Percentiles rank a stretch among this genome's conserved stretches.
Conservation (phyloP, 2,113 vertebrate species). For the Chaenogobius annularis region DNA sequence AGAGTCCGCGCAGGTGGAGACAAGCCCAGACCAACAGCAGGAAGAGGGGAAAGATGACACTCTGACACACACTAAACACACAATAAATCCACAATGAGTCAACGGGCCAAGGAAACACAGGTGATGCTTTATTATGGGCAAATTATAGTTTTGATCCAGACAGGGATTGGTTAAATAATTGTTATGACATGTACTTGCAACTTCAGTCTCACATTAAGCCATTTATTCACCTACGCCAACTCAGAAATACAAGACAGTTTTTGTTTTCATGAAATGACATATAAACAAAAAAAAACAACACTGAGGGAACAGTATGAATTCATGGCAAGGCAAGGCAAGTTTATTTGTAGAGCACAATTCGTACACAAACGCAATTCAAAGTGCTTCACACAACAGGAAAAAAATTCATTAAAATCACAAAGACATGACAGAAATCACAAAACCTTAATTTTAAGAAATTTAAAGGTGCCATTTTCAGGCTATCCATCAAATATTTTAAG, state of each 20-base stretch:
- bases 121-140: background rate
- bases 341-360: too few relatives aligned
- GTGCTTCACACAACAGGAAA: too few relatives aligned
- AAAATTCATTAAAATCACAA: too few relatives aligned
- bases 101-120: slow-evolving; percentile 15
- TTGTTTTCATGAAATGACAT: too few relatives aligned
- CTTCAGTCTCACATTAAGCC: background rate
- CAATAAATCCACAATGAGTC: slow-evolving; percentile 11
- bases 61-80: slow-evolving; percentile 14
- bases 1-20: slow-evolving; percentile 43
- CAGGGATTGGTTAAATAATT: background rate
- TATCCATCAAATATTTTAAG: too few relatives aligned
- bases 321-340: too few relatives aligned
- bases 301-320: too few relatives aligned
- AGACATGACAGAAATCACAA: too few relatives aligned
- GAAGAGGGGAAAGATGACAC: slow-evolving; percentile 49
- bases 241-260: background rate
- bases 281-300: too few relatives aligned
- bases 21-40: slow-evolving; percentile 48
- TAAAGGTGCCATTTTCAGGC: too few relatives aligned
- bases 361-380: too few relatives aligned
- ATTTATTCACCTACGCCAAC: background rate
- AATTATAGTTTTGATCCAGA: background rate
- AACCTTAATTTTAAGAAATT: too few relatives aligned
- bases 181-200: background rate